These are phyloP conservation scores for Hemitrygon akajei DNA, from an alignment of 2,797 vertebrate species.

Conservation along the genomic window DNA sequence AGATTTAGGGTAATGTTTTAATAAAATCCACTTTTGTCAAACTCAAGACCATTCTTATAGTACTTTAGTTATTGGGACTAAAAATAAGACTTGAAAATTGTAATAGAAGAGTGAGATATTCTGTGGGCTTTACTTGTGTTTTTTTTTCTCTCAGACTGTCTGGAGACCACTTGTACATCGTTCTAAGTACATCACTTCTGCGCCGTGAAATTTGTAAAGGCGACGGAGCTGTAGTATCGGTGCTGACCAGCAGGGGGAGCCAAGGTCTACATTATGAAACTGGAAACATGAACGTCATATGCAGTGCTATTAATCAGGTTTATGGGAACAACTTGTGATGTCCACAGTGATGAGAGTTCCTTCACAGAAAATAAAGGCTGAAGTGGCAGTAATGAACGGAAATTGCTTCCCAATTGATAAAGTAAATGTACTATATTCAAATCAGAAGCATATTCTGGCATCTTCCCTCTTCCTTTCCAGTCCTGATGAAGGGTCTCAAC, in stretches of 20 bases:
- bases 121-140: not conserved
- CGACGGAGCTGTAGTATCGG: not conserved
- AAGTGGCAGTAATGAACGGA: too few relatives aligned
- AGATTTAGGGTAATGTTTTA: not conserved
- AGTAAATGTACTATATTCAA: not conserved
- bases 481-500: too few relatives aligned
- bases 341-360: too few relatives aligned
- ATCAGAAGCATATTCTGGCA: too few relatives aligned
- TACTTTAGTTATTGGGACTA: not conserved
- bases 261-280: not conserved
- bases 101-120: not conserved
- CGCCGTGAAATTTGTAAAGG: not conserved
- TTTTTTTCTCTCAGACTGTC: not conserved
- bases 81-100: not conserved
- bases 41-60: not conserved
- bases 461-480: too few relatives aligned
- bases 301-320: not conserved
- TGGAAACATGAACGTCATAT: not conserved
- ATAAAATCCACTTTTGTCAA: not conserved
- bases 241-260: not conserved
- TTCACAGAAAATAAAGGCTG: not conserved
- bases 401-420: constrained; percentile 5
- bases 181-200: too few relatives aligned
- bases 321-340: not conserved
- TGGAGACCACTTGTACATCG: not conserved